Percentiles rank a stretch among this genome's conserved stretches.
Evolutionary conservation across 2,888 invertebrate species (phyloP).

Genomic region (Kuschelorhynchus macadamiae): DNA sequence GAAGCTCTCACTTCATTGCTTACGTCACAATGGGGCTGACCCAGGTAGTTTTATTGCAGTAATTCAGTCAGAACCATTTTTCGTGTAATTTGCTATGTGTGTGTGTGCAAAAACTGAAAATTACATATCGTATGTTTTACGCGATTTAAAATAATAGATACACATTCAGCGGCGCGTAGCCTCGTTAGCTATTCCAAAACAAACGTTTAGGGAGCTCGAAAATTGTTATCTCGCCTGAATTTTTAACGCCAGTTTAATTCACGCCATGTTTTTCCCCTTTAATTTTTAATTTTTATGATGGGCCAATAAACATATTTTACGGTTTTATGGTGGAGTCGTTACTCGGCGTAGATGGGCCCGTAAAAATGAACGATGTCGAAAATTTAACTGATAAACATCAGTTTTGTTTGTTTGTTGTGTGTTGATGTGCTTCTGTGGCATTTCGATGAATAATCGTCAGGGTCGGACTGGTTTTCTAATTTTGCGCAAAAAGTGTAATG

Average conservation of each 20-base stretch:
- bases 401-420: not conserved
- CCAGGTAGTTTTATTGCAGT: too few relatives aligned
- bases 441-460: too few relatives aligned
- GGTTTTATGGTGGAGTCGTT: slow-evolving; percentile 14
- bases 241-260: slow-evolving; percentile 27
- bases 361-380: slow-evolving; percentile 21
- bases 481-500: too few relatives aligned
- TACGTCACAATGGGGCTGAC: too few relatives aligned
- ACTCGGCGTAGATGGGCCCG: slow-evolving; percentile 19
- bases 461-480: too few relatives aligned
- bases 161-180: slow-evolving; percentile 5
- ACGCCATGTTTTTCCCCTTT: slow-evolving; percentile 20
- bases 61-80: too few relatives aligned
- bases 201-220: slow-evolving; percentile 8
- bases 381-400: not conserved
- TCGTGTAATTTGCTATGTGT: too few relatives aligned
- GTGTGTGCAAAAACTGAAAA: too few relatives aligned
- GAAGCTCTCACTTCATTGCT: too few relatives aligned
- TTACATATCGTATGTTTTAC: too few relatives aligned
- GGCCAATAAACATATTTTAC: slow-evolving; percentile 28
- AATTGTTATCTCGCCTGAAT: slow-evolving; percentile 28
- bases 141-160: not conserved
- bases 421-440: too few relatives aligned
- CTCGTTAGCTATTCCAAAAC: slow-evolving; percentile 19
- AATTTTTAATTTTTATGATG: slow-evolving; percentile 16